Conservation (phyloP, 2,888 invertebrate species). For the Xestia c-nigrum region DNA sequence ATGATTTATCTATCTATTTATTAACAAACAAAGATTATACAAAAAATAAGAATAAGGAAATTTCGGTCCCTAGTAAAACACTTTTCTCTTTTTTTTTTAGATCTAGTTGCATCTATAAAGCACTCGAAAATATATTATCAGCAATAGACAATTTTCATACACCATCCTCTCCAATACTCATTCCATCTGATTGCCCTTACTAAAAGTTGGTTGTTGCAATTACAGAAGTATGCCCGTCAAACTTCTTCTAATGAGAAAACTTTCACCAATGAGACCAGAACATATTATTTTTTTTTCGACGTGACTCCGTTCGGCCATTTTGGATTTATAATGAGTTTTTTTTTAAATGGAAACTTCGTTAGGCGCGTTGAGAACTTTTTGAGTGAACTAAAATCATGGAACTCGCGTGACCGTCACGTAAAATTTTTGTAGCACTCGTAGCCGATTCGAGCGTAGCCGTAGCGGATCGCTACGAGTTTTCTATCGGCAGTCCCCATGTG, state of each 20-base stretch:
- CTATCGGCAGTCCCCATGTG: no score
- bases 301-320: constrained; percentile 54
- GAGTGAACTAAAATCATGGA: no score
- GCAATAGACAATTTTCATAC: constrained; percentile 11
- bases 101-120: neutral
- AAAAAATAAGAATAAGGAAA: neutral
- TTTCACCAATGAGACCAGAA: constrained; percentile 65
- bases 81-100: no score
- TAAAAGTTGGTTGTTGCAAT: constrained; percentile 69
- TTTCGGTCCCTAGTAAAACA: no score
- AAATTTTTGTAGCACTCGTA: no score
- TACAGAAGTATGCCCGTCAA: constrained; percentile 70
- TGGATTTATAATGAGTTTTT: constrained; percentile 63
- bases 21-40: no score
- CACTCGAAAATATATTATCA: neutral
- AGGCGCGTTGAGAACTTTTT: no score
- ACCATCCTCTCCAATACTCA: constrained; percentile 18
- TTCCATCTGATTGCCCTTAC: constrained; percentile 65
- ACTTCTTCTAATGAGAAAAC: constrained; percentile 76
- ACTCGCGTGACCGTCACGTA: no score
- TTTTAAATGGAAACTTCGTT: neutral
- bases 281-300: constrained; percentile 64
- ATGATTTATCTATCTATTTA: no score
- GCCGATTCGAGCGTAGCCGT: no score
- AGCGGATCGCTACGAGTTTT: no score